These are phyloP conservation scores for Epizoanthus scotinus DNA, from an alignment of 92 coral and sea anemone species.

Conservation along the genomic window DNA sequence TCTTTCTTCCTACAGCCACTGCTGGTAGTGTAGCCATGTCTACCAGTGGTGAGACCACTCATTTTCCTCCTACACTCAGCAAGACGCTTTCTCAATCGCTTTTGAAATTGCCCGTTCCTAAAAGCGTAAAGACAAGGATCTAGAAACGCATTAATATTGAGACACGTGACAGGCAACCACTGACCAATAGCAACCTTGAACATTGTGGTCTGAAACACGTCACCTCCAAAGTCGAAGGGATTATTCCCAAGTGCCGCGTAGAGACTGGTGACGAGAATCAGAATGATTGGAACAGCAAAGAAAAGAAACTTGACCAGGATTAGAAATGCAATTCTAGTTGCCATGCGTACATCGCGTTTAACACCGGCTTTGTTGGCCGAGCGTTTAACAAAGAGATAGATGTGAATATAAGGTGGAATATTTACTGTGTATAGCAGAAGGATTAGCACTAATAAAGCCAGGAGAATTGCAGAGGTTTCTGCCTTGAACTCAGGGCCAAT, in stretches of 20 bases:
- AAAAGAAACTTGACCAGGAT: slow-evolving; percentile 69
- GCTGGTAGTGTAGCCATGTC: not conserved
- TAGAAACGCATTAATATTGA: slow-evolving; percentile 70
- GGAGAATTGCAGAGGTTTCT: slow-evolving; percentile 62
- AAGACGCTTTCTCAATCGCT: slow-evolving; percentile 38
- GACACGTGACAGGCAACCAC: slow-evolving; percentile 85
- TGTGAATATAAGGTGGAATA: slow-evolving; percentile 60
- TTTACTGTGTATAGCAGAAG: slow-evolving; percentile 55
- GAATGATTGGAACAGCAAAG: slow-evolving; percentile 71
- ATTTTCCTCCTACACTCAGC: not conserved
- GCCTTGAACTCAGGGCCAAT: slow-evolving; percentile 53
- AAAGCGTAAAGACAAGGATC: slow-evolving; percentile 79
- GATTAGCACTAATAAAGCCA: slow-evolving; percentile 53
- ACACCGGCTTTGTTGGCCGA: slow-evolving; percentile 58
- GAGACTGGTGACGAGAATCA: slow-evolving; percentile 56
- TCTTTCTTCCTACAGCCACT: not conserved
- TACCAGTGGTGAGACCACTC: not conserved
- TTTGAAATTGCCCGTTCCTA: slow-evolving; percentile 64
- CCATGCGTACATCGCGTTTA: slow-evolving; percentile 65
- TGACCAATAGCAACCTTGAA: slow-evolving; percentile 76
- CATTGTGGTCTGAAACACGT: slow-evolving; percentile 68
- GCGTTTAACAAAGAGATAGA: slow-evolving; percentile 66
- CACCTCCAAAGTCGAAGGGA: slow-evolving; percentile 73
- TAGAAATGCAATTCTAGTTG: slow-evolving; percentile 64
- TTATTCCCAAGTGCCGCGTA: slow-evolving; percentile 55